Conservation (phyloP, 2,888 invertebrate genomes). For the Tolmerus cingulatus region DNA sequence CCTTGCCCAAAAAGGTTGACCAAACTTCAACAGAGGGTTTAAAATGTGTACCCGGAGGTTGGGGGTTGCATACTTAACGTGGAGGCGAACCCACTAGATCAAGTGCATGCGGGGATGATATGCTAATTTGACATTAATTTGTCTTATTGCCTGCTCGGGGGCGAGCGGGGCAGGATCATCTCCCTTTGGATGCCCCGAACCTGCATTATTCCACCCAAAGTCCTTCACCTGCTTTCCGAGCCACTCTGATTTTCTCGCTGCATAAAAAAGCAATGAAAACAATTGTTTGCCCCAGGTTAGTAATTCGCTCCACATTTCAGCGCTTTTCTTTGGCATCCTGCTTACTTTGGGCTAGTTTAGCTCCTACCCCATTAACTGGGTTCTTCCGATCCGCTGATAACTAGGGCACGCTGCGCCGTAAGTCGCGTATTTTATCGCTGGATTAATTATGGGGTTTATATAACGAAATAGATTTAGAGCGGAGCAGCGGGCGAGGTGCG, state of each 20-base stretch:
- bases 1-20: neutral
- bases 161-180: too few relatives aligned
- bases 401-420: neutral
- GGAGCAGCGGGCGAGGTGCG: neutral
- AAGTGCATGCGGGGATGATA: neutral
- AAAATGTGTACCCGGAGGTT: neutral
- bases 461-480: neutral
- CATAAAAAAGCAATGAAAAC: neutral
- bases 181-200: neutral
- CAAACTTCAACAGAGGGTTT: neutral
- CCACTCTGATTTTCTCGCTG: neutral
- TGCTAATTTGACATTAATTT: slow-evolving; percentile 11
- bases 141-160: neutral
- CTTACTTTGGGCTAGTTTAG: neutral
- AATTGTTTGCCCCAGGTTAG: slow-evolving; percentile 7
- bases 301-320: slow-evolving; percentile 4
- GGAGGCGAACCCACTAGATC: neutral
- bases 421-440: neutral
- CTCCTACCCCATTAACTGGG: neutral
- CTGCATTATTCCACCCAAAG: neutral
- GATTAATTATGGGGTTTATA: neutral
- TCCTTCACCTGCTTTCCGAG: slow-evolving; percentile 9
- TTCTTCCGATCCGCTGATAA: neutral
- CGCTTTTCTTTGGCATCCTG: neutral
- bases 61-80: neutral